Conservation (phyloP, 1,140 invertebrate species). For the Drosophila paulistorum region DNA sequence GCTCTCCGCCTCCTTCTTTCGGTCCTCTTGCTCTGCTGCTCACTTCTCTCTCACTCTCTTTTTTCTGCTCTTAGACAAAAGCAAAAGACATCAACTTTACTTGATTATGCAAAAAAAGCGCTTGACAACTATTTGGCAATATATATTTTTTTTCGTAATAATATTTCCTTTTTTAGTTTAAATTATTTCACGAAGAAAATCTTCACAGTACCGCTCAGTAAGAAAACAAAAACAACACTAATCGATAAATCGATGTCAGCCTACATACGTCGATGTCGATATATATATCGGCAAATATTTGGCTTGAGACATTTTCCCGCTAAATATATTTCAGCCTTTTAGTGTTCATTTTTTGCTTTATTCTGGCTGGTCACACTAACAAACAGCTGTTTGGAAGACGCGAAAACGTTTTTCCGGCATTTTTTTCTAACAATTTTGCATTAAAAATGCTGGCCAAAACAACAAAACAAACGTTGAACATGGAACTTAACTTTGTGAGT, state of each 20-base stretch:
- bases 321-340: not conserved
- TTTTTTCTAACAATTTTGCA: constrained; percentile 35
- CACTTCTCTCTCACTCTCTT: not conserved
- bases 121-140: not conserved
- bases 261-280: not conserved
- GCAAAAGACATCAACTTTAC: constrained; percentile 1
- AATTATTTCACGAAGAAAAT: constrained; percentile 11
- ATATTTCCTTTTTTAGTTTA: constrained; percentile 9
- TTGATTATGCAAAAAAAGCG: constrained; percentile 6
- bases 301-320: not conserved
- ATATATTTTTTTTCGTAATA: constrained; percentile 9
- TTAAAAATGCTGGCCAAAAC: constrained; percentile 54
- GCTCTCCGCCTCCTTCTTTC: constrained; percentile 23
- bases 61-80: constrained; percentile 26
- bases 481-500: constrained; percentile 68
- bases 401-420: constrained; percentile 63
- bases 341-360: not conserved
- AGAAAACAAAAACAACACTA: constrained; percentile 11
- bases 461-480: constrained; percentile 25
- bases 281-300: not conserved
- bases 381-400: constrained; percentile 54
- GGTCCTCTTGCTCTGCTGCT: constrained; percentile 19
- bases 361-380: constrained; percentile 22
- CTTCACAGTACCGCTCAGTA: constrained; percentile 1
- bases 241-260: not conserved